These are phyloP conservation scores for Thinocorus orbignyianus DNA, from an alignment of 2,113 vertebrate species.

Conservation along the genomic window DNA sequence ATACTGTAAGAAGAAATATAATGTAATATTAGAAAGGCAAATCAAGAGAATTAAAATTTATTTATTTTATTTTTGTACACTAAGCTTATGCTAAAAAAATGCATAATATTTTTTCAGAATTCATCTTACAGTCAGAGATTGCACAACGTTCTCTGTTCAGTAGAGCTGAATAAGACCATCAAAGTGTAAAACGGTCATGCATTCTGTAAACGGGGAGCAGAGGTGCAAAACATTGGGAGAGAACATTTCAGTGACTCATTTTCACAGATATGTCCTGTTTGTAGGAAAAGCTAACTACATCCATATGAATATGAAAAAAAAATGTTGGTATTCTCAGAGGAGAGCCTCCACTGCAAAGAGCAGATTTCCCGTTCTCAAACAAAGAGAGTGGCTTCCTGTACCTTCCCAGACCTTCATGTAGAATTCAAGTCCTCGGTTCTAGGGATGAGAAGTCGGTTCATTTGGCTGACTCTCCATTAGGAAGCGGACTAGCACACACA, in stretches of 20 bases:
- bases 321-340: background rate
- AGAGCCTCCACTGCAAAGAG: background rate
- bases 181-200: background rate
- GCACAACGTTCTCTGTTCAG: background rate
- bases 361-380: background rate
- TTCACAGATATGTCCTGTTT: background rate
- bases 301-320: background rate
- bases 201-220: background rate
- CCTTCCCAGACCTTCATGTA: background rate
- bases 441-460: background rate
- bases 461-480: background rate
- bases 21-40: background rate
- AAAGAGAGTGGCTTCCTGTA: background rate
- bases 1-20: background rate
- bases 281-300: background rate
- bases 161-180: background rate
- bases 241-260: background rate
- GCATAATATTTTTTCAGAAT: background rate
- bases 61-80: background rate
- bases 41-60: background rate
- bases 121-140: background rate
- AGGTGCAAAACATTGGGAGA: background rate
- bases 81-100: background rate
- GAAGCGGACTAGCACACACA: background rate
- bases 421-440: background rate